These are phyloP conservation scores for Lampropteryx suffumata DNA, from an alignment of 2,888 invertebrate species.

Conservation along the genomic window DNA sequence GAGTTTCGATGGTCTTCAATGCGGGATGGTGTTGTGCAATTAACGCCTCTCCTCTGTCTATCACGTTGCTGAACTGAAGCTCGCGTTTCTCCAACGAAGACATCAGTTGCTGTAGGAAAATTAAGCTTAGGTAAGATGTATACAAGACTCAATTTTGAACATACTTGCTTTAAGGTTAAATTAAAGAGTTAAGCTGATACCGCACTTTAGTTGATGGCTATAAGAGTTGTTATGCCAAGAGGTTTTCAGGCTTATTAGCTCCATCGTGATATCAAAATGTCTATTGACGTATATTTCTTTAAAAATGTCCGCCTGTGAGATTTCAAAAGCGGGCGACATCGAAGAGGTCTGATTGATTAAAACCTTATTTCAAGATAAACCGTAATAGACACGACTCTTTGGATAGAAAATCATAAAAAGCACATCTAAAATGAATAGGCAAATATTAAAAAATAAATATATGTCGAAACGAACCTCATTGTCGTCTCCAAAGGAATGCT, in stretches of 20 bases:
- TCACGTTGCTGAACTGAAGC: constrained; percentile 97
- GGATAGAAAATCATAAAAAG: constrained; percentile 36
- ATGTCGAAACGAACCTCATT: constrained; percentile 79
- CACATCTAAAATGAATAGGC: constrained; percentile 39
- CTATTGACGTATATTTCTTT: too few relatives aligned
- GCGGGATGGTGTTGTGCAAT: constrained; percentile 98
- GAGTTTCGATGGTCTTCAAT: constrained; percentile 96
- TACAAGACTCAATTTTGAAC: not conserved
- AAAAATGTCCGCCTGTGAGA: too few relatives aligned
- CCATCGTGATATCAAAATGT: too few relatives aligned
- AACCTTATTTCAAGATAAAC: not conserved
- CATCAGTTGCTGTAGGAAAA: constrained; percentile 90
- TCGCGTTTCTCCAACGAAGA: constrained; percentile 98
- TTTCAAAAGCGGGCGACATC: not conserved
- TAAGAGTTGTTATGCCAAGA: too few relatives aligned
- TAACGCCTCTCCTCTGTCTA: constrained; percentile 97
- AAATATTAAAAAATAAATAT: constrained; percentile 40
- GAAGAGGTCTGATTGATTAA: not conserved
- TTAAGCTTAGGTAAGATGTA: not conserved
- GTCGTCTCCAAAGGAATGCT: constrained; percentile 84
- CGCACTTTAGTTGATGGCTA: too few relatives aligned
- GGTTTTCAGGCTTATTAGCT: too few relatives aligned
- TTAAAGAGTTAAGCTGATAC: too few relatives aligned
- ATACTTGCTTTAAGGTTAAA: too few relatives aligned
- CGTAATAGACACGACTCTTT: not conserved